phyloP scores from a whole-genome alignment of 2,113 vertebrate genomes.

The Calyptomena viridis region DNA sequence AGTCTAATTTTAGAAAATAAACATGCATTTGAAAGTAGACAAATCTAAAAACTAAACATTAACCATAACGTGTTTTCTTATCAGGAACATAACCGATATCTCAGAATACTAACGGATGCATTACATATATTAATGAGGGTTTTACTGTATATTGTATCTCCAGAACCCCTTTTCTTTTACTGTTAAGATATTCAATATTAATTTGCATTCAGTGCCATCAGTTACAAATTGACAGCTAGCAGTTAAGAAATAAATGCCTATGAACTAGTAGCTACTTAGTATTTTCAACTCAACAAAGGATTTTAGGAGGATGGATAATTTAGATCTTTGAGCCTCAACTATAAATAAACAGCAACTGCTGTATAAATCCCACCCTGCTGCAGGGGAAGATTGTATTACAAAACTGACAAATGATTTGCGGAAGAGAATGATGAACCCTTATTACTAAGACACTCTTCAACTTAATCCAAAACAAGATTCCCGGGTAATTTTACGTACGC shows the following conservation, averaged over 20 bases:
- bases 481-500: constrained; percentile 62
- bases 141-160: constrained; percentile 3
- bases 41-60: constrained; percentile 48
- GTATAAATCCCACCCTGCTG: constrained; percentile 54
- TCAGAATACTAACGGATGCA: constrained; percentile 6
- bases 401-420: constrained; percentile 72
- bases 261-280: constrained; percentile 56
- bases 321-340: constrained; percentile 55
- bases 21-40: constrained; percentile 61
- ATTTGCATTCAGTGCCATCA: constrained; percentile 61
- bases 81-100: constrained; percentile 29
- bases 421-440: constrained; percentile 73
- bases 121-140: constrained; percentile 17
- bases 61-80: constrained; percentile 49
- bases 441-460: constrained; percentile 72
- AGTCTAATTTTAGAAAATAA: constrained; percentile 60
- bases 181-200: constrained; percentile 63
- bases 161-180: constrained; percentile 39
- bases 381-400: constrained; percentile 42
- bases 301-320: constrained; percentile 57
- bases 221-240: constrained; percentile 51
- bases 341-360: constrained; percentile 58
- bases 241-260: constrained; percentile 65
- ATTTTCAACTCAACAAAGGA: constrained; percentile 53
- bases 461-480: constrained; percentile 76